A percentile compares a stretch with the other conserved stretches of the same genome.
Evolutionary conservation across 2,888 invertebrate species (phyloP).

Genomic region (Leucoma salicis): DNA sequence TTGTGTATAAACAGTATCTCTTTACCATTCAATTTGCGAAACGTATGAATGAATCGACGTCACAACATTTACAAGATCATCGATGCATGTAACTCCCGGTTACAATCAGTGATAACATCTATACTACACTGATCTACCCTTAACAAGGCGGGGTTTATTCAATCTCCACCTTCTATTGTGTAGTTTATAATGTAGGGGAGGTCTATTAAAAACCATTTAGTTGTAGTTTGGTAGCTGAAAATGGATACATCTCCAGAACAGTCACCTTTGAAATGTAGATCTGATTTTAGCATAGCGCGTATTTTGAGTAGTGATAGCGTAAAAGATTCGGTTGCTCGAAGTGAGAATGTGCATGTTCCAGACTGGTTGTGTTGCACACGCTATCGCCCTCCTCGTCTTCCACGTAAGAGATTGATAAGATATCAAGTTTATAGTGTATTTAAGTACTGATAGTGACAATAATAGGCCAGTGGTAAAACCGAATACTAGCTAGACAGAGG

Average conservation of each 20-base stretch:
- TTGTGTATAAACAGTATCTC: conserved; percentile 76
- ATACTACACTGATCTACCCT: conserved; percentile 25
- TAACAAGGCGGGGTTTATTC: conserved; percentile 47
- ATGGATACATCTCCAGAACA: conserved; percentile 62
- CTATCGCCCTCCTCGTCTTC: conserved; percentile 87
- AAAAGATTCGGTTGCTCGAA: conserved; percentile 19
- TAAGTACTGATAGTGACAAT: too few relatives aligned
- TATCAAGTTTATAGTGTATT: too few relatives aligned
- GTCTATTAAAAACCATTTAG: conserved; percentile 21
- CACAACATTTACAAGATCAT: conserved; percentile 67
- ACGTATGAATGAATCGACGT: conserved; percentile 70
- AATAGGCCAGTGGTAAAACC: too few relatives aligned
- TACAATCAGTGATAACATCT: conserved; percentile 58
- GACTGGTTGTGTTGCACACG: conserved; percentile 88
- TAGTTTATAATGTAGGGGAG: conserved; percentile 36
- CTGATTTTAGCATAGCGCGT: conserved; percentile 84
- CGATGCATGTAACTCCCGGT: conserved; percentile 61
- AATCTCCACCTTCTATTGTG: conserved; percentile 39
- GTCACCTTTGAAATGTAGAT: conserved; percentile 59
- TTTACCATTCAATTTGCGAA: conserved; percentile 62
- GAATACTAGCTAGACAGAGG: too few relatives aligned
- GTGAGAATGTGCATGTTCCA: conserved; percentile 43
- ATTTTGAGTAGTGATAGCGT: conserved; percentile 76
- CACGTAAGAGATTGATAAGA: conserved; percentile 72
- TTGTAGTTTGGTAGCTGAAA: conserved; percentile 21